phyloP scores from a whole-genome alignment of 2,113 vertebrate genomes.

The Odocoileus virginianus region DNA sequence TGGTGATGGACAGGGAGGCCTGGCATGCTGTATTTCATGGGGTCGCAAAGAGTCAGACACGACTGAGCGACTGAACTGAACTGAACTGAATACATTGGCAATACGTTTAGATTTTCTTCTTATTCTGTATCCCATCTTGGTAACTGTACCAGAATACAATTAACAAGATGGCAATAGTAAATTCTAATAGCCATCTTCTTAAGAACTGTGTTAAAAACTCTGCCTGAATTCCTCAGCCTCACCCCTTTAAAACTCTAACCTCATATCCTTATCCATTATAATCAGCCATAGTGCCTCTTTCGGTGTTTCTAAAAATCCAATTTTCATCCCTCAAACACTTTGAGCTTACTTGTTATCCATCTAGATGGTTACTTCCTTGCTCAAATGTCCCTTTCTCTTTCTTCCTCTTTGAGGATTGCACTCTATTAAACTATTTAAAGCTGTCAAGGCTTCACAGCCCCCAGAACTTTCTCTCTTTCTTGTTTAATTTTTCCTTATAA shows the following conservation, averaged over 20 bases:
- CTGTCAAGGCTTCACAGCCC: background rate
- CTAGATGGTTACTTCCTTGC: background rate
- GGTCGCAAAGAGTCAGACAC: no score
- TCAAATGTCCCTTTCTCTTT: background rate
- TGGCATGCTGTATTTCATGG: no score
- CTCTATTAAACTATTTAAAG: background rate
- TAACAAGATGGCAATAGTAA: background rate
- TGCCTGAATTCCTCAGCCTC: background rate
- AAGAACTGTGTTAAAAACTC: background rate
- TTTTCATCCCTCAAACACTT: background rate
- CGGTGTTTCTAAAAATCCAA: background rate
- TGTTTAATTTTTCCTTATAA: background rate
- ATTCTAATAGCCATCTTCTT: background rate
- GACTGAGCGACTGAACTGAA: no score
- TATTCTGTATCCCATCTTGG: background rate
- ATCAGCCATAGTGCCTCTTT: background rate
- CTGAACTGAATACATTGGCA: background rate
- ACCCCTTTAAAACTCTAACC: background rate
- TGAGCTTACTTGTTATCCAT: background rate
- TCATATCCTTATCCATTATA: background rate
- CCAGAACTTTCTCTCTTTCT: background rate
- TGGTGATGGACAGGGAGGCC: no score
- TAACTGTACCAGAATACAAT: background rate
- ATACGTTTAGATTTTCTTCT: background rate
- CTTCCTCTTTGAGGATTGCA: background rate